Evolutionary conservation across 2,113 vertebrate species (phyloP).

Genomic region (Eulemur rufifrons): DNA sequence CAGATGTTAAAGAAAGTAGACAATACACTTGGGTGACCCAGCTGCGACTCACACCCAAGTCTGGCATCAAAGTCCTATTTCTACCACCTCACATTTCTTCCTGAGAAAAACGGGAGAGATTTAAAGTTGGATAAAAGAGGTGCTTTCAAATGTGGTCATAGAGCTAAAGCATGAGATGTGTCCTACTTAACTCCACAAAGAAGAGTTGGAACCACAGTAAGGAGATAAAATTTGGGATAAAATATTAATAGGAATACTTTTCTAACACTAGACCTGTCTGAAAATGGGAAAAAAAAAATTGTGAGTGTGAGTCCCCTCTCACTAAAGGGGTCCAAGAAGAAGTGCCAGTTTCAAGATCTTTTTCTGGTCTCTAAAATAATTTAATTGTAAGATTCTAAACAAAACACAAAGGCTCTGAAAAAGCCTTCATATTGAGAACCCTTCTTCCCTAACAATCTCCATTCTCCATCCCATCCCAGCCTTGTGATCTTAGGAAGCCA

Average conservation of each 20-base stretch:
- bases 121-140: not conserved
- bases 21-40: not conserved
- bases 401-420: not conserved
- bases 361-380: not conserved
- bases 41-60: not conserved
- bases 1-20: not conserved
- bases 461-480: not conserved
- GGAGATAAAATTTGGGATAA: not conserved
- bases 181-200: not conserved
- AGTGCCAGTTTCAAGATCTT: too few species aligned
- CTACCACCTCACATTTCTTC: not conserved
- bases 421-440: not conserved
- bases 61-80: not conserved
- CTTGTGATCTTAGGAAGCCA: not conserved
- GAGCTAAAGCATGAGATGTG: not conserved
- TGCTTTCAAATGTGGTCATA: not conserved
- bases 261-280: not conserved
- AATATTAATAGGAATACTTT: not conserved
- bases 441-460: not conserved
- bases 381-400: not conserved
- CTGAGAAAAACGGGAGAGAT: not conserved
- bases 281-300: not conserved
- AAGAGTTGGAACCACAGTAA: rapidly evolving
- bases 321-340: not conserved
- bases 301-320: not conserved